Evolutionary conservation across 2,113 vertebrate genomes (phyloP), one percentile per base, ranked within the genome.

Genomic region (Alligator sinensis): DNA sequence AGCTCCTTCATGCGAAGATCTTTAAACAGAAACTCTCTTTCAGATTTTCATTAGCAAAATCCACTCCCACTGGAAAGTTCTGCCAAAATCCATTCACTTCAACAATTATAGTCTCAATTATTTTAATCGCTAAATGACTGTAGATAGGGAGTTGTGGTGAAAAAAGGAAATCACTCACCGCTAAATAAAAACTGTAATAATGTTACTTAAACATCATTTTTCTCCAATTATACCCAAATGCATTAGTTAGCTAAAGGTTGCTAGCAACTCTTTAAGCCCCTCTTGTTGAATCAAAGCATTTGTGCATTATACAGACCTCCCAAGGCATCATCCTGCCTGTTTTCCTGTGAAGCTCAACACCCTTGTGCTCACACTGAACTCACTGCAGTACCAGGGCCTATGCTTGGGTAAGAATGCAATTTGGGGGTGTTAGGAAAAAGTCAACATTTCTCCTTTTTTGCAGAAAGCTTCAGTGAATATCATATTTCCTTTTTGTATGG

Each of bases 31-130:
- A 93, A 57, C 61, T 61, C 15, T 14, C 64, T 82, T 64, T 84
- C 62, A 82, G 83, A 60, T 2, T 93, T 93, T 95, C 92, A 96
- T 70, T 17, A 92, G 78, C 30, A 96, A 92, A 88, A 89, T 84
- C 21, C 9, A 77, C 57, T 77, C 47, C 77, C 2, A 9, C 21
- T 54, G 12, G 95, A 61, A 2, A 70, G 61, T 89, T 92, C 80
- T 84, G 47, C 38, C 64, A 89, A n/a, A 91, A 84, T 22, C 25
- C 8, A 64, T 92, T 95, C 86, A 81, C 66, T 47, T 47, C 75
- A 58, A 95, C 95, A 94, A 89, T 28, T 88, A 70, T 17, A 92
- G 77, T 62, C 93, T 9, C 47, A 89, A 82, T 91, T 91, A 92
- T 89, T 64, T 76, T 58, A 27, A 77, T 84, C 78, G 84, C 78